Evolutionary conservation across 2,113 vertebrate species (phyloP).

Genomic region (Psophia crepitans): DNA sequence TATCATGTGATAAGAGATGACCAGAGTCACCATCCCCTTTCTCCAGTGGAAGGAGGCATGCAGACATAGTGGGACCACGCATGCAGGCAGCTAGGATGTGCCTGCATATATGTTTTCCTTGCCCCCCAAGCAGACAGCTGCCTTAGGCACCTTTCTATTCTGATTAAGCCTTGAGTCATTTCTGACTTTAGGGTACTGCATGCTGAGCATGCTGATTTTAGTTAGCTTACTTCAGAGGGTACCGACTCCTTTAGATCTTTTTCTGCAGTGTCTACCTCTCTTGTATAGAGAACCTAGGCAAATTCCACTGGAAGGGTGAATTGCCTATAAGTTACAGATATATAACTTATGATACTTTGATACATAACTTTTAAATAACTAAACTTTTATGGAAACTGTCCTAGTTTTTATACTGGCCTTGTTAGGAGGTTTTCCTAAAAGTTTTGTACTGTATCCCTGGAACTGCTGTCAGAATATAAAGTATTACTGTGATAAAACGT

Average conservation of each 20-base stretch:
- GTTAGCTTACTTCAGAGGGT: neutral
- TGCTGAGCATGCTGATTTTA: conserved; percentile 35
- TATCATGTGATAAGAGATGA: neutral
- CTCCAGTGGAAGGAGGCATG: neutral
- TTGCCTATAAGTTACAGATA: neutral
- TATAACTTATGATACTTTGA: neutral
- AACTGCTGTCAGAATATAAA: neutral
- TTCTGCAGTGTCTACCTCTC: neutral
- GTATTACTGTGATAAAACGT: neutral
- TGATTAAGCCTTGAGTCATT: conserved; percentile 42
- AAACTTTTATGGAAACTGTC: neutral
- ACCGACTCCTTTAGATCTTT: conserved; percentile 23
- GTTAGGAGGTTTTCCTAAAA: neutral
- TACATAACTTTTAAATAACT: conserved; percentile 6
- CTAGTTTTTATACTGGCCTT: conserved; percentile 20
- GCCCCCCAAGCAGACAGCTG: neutral
- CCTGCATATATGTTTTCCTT: neutral
- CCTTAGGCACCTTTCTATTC: conserved; percentile 33
- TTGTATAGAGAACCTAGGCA: neutral
- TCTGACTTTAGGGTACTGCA: conserved; percentile 22
- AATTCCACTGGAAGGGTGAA: conserved; percentile 27
- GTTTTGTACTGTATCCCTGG: neutral
- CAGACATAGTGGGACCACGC: neutral
- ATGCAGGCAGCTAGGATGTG: neutral
- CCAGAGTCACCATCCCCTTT: neutral